These are phyloP conservation scores for Rhingia rostrata DNA, from an alignment of 2,888 invertebrate species.

Conservation along the genomic window DNA sequence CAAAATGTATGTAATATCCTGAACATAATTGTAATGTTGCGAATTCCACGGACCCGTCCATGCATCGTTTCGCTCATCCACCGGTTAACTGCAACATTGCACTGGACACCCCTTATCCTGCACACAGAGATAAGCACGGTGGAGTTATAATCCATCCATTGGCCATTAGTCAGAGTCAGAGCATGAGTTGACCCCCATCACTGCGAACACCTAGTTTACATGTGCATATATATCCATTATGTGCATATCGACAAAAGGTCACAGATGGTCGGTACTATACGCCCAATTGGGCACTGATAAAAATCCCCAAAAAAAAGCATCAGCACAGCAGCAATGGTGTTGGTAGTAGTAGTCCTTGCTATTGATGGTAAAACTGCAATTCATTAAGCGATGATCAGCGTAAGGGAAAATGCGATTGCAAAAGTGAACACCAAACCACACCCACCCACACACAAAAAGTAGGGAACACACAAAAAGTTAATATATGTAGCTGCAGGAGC, in stretches of 20 bases:
- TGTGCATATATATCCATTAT: conserved; percentile 6
- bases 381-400: conserved; percentile 68
- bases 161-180: conserved; percentile 62
- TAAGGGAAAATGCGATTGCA: conserved; percentile 29
- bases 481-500: conserved; percentile 5
- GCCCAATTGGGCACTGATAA: conserved; percentile 38
- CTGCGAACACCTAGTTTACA: neutral
- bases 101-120: conserved; percentile 36
- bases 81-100: neutral
- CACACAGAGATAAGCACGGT: conserved; percentile 29
- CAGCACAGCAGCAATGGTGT: neutral
- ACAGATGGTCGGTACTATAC: conserved; percentile 40
- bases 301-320: conserved; percentile 33
- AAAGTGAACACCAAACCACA: conserved; percentile 43
- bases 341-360: conserved; percentile 36
- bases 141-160: conserved; percentile 53
- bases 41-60: conserved; percentile 51
- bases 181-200: conserved; percentile 35
- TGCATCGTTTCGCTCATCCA: conserved; percentile 60
- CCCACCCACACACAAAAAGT: conserved; percentile 34
- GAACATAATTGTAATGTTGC: conserved; percentile 69
- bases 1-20: conserved; percentile 69
- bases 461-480: conserved; percentile 50
- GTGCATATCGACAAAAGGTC: conserved; percentile 55
- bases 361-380: conserved; percentile 59